phyloP scores from a whole-genome alignment of 2,797 vertebrate genomes.

The Phrynocephalus guinanensis region DNA sequence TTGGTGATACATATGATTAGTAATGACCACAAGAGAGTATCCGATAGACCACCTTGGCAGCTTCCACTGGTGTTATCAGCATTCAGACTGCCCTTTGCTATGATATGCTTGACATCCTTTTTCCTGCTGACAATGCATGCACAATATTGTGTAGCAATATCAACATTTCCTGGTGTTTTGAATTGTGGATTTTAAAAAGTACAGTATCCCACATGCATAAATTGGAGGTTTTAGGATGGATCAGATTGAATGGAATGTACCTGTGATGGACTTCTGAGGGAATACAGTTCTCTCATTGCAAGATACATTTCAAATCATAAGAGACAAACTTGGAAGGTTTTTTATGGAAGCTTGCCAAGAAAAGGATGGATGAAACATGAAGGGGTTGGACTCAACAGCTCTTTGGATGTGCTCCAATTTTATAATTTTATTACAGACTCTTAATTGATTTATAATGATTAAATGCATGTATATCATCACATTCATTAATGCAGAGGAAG shows the following conservation, averaged over 20 bases:
- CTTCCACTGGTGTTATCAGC: too few species aligned
- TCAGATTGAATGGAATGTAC: background rate
- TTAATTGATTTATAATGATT: slow-evolving; percentile 38
- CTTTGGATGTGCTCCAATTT: slow-evolving; percentile 14
- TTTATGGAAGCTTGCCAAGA: background rate
- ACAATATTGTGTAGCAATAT: too few species aligned
- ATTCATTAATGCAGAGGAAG: slow-evolving; percentile 24
- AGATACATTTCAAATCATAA: slow-evolving; percentile 2
- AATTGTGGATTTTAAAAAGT: too few species aligned
- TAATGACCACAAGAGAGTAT: too few species aligned
- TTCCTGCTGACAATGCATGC: too few species aligned
- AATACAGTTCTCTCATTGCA: background rate
- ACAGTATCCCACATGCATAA: too few species aligned
- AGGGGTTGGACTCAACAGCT: background rate
- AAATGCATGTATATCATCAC: slow-evolving; percentile 15
- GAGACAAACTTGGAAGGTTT: background rate
- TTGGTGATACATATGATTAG: background rate
- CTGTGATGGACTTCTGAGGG: background rate
- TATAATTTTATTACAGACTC: slow-evolving; percentile 13
- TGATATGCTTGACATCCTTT: too few species aligned
- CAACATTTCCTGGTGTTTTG: too few species aligned
- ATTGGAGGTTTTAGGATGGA: background rate
- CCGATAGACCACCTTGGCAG: too few species aligned
- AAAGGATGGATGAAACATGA: slow-evolving; percentile 5
- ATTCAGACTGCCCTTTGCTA: too few species aligned